Evolutionary conservation across 2,888 invertebrate species (phyloP), one percentile per base, ranked within the genome.

Genomic region (Tryphoninae sp.): DNA sequence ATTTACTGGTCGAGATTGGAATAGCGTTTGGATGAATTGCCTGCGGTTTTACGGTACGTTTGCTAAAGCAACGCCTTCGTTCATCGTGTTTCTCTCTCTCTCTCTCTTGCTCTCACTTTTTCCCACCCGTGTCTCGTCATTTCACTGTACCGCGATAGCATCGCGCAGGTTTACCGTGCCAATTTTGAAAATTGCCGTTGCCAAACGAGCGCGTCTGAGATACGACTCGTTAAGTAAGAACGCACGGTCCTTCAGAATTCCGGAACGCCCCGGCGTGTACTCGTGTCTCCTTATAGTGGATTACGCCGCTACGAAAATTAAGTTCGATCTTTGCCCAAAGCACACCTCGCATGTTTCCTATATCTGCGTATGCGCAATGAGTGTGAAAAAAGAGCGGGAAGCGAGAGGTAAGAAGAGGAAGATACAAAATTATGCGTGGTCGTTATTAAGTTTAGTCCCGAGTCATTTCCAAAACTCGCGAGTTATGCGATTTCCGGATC

Each of bases 181-280:
- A 89, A 89, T 84, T 87, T 86, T 84, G 84, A 84, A 87, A 88
- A 87, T 59, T 80, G 64, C 64, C 68, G 64, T 72, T 89, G 89
- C 88, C 89, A 89, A 89, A 84, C 79, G 83, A 67, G 78, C 85
- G 84, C 83, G 85, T 86, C 84, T 86, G 84, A 81, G 86, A 84
- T 83, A 85, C 87, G 89, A 88, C 86, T 88, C 88, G 89, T 89
- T 89, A 87, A 84, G 85, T 82, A 84, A 84, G 86, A 86, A 87
- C 85, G 86, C 86, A 74, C 26, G 80, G 84, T 85, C 82, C 84
- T 85, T 84, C 83, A 67, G 59, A 80, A 85, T 83, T 84, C 83
- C 82, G 78, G 77, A 80, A 83, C 83, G 83, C 80, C 75, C 73
- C 80, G 55, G 23, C 69, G 58, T 55, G 9, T 45, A 2, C 45